Base-by-base conservation (phyloP, 2,888 invertebrate genomes). In the Cabera pusaria region DNA sequence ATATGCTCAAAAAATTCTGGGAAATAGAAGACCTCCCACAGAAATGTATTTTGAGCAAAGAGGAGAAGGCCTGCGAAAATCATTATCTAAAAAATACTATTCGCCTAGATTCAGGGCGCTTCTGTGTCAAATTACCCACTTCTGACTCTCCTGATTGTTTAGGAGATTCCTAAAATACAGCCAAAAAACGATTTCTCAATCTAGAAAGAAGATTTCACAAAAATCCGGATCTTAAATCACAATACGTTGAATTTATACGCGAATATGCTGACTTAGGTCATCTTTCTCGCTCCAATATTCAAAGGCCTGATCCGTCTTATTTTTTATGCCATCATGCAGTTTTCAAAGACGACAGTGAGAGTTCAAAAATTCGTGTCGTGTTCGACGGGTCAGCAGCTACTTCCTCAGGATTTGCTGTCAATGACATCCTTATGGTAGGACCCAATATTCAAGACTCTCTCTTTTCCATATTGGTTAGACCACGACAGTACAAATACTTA, bases 101-200 rank as follows among this genome's bases (percentile, higher is more conserved):
- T 10, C 37, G 55, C 2, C 2, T 28, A 2, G 21, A 24, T 14
- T 22, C 6, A 7, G 53, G 59, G 19, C 44, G 53, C 12, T 56
- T 53, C 39, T 44, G 25, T 18, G 53, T 56, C 0, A 45, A 37
- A 11, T 6, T 53, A 5, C 14, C 14, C 4, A 4, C 4, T 14
- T 14, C 4, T 2, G 14, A 14, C 14, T 14, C 14, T 14, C 14
- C 14, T 3, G 14, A 14, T 4, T 3, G 14, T 14, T 4, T 14
- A 4, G 14, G 14, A 14, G 14, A 14, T 4, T 14, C 14, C 14
- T 7, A 21, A 3, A 21, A 5, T 2, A 8, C 8, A 5, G 21
- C 21, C 8, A 21, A 21, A 7, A 3, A 21, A 21, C 21, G 21
- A 6, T 21, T 21, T 3, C 7, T 7, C 4, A 21, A 6, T 8